Evolutionary conservation across 2,888 invertebrate genomes (phyloP).

Genomic region (Patella caerulea): DNA sequence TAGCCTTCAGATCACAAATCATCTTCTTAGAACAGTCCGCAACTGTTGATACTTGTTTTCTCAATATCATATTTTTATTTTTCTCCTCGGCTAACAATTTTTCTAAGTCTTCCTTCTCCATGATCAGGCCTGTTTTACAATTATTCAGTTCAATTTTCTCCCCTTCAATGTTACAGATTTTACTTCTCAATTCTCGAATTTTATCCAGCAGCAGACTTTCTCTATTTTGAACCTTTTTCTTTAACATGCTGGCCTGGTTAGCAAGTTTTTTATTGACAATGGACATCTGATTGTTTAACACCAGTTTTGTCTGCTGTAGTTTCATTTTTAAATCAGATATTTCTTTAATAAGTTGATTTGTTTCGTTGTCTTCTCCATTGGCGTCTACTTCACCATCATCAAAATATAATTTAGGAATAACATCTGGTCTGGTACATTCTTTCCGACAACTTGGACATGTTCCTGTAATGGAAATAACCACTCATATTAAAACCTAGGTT

Average conservation of each 20-base stretch:
- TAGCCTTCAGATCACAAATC: no score
- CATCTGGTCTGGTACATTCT: conserved; percentile 39
- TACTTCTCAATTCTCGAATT: conserved; percentile 43
- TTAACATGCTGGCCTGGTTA: no score
- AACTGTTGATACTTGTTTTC: no score
- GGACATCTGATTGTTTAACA: no score
- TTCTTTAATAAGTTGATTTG: no score
- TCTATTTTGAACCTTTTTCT: no score
- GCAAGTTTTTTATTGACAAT: no score
- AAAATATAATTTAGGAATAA: conserved; percentile 55
- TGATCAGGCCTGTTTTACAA: not conserved
- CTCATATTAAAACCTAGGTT: no score
- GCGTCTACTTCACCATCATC: conserved; percentile 50
- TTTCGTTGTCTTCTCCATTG: conserved; percentile 42
- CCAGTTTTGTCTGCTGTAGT: no score
- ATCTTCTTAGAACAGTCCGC: no score
- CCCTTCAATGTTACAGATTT: conserved; percentile 42
- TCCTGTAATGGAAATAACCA: conserved; percentile 23
- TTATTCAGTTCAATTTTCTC: conserved; percentile 36
- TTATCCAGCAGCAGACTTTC: conserved; percentile 48
- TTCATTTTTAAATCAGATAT: no score
- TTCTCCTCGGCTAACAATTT: conserved; percentile 18
- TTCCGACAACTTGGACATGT: conserved; percentile 67
- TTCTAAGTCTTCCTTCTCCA: not conserved
- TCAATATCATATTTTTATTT: not conserved